Conservation (phyloP, 2,888 invertebrate species). For the Apotomis betuletana region DNA sequence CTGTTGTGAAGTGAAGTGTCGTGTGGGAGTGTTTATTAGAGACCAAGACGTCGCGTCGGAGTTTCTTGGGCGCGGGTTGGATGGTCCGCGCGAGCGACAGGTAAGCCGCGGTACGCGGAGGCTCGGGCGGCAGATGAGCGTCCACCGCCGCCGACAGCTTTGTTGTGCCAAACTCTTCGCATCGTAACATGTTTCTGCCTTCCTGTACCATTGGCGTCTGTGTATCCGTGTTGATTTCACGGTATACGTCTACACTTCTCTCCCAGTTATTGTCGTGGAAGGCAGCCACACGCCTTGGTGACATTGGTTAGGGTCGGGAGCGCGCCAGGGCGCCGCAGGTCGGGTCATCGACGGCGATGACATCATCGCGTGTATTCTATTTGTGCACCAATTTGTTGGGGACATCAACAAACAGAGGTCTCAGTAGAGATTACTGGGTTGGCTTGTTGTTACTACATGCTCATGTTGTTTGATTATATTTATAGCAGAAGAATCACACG, state of each 20-base stretch:
- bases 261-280: neutral
- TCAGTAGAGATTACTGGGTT: too few species aligned
- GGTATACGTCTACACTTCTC: neutral
- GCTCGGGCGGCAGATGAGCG: neutral
- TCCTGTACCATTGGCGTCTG: neutral
- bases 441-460: too few species aligned
- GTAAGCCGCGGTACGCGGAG: constrained; percentile 17
- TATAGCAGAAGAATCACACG: too few species aligned
- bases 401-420: too few species aligned
- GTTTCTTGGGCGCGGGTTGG: constrained; percentile 15
- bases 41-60: constrained; percentile 26
- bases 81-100: constrained; percentile 32
- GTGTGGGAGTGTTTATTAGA: constrained; percentile 38
- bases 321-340: neutral
- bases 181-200: neutral
- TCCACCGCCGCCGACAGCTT: constrained; percentile 11
- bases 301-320: too few species aligned
- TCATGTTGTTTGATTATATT: too few species aligned
- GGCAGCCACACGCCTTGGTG: too few species aligned
- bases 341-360: constrained; percentile 14
- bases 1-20: constrained; percentile 27
- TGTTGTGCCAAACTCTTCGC: neutral
- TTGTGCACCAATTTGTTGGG: neutral
- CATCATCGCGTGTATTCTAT: constrained; percentile 17
- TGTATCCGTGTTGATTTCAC: neutral